phyloP scores from a whole-genome alignment of 2,888 invertebrate genomes.

The Oasisia sp. region DNA sequence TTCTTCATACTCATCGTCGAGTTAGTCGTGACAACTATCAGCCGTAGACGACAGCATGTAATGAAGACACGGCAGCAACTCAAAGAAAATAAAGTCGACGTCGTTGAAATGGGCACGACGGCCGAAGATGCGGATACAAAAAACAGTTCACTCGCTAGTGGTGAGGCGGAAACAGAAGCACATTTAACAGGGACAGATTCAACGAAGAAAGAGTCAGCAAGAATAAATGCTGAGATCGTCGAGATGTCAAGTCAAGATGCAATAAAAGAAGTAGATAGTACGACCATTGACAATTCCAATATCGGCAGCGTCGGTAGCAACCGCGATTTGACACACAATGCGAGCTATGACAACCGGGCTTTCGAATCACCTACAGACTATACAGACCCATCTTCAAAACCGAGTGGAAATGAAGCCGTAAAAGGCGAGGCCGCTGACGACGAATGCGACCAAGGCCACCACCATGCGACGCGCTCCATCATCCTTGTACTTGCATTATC shows the following conservation, averaged over 20 bases:
- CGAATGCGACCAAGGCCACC: not conserved
- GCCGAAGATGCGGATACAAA: not conserved
- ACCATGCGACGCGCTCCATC: constrained; percentile 27
- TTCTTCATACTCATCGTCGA: constrained; percentile 33
- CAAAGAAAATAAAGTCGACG: not conserved
- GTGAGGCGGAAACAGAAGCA: not conserved
- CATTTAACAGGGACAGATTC: not conserved
- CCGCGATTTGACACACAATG: not conserved
- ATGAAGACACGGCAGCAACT: not conserved
- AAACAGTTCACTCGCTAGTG: not conserved
- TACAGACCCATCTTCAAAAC: not conserved
- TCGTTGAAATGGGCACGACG: not conserved
- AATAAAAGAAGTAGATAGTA: not conserved
- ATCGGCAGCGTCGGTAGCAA: not conserved
- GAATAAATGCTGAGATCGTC: not conserved
- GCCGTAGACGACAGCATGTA: not conserved
- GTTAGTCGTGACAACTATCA: constrained; percentile 24
- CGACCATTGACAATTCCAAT: not conserved
- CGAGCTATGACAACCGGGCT: not conserved
- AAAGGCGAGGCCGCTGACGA: not conserved
- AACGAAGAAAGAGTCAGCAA: not conserved
- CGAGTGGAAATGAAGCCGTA: not conserved
- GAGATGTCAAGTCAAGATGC: not conserved
- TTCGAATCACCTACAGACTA: not conserved
- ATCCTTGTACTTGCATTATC: constrained; percentile 37